A percentile compares a stretch with the other conserved stretches of the same genome.
These are phyloP conservation scores for Chaenodraco wilsoni DNA, from an alignment of 2,797 vertebrate genomes.

Conservation along the genomic window DNA sequence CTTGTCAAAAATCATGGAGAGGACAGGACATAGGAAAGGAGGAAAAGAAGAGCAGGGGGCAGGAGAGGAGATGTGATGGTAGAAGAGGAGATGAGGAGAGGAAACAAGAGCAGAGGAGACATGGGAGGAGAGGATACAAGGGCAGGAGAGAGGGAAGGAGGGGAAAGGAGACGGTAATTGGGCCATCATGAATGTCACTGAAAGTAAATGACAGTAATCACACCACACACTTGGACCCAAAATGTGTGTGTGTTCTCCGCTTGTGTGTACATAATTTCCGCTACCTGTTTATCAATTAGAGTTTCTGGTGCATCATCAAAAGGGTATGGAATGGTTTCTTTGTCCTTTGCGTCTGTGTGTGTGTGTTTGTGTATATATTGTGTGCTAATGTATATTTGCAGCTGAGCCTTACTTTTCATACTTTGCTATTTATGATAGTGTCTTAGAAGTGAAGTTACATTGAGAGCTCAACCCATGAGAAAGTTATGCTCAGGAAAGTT, in stretches of 20 bases:
- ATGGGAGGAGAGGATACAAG: constrained; percentile 6
- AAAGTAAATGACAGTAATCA: constrained; percentile 64
- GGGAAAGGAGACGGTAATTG: constrained; percentile 52
- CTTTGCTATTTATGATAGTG: constrained; percentile 6
- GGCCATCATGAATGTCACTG: constrained; percentile 51
- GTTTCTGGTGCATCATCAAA: constrained; percentile 68
- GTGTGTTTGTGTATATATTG: background rate
- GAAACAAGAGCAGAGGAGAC: background rate
- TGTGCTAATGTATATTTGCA: background rate
- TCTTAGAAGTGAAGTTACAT: constrained; percentile 27
- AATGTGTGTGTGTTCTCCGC: constrained; percentile 9
- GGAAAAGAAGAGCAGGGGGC: background rate
- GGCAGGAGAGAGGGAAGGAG: background rate
- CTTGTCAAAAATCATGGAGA: constrained; percentile 41
- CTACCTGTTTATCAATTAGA: constrained; percentile 60
- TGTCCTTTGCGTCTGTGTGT: constrained; percentile 45
- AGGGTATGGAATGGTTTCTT: constrained; percentile 55
- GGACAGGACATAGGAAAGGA: background rate
- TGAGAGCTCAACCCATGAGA: constrained; percentile 8
- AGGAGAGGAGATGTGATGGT: background rate
- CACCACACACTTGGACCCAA: constrained; percentile 35
- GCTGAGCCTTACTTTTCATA: background rate
- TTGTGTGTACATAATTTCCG: constrained; percentile 36
- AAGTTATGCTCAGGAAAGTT: background rate
- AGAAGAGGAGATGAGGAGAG: background rate